Conservation (phyloP, 1,140 invertebrate genomes). For the Lordiphosa collinella region DNA sequence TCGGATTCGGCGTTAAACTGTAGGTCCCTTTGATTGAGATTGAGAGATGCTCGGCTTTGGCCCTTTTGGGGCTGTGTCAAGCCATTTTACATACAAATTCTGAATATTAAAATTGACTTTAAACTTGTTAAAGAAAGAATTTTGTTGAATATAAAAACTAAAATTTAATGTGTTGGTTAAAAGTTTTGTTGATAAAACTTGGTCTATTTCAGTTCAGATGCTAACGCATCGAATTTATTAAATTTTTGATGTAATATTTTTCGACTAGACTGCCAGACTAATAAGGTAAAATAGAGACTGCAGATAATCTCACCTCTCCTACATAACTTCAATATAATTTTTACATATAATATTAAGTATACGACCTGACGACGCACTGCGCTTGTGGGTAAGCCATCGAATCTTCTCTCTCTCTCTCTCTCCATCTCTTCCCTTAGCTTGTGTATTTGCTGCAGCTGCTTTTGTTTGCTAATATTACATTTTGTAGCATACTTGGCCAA, state of each 20-base stretch:
- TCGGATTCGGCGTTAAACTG: too few relatives aligned
- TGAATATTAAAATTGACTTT: too few relatives aligned
- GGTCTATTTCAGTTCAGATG: too few relatives aligned
- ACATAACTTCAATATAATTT: slow-evolving; percentile 70
- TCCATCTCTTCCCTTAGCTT: too few relatives aligned
- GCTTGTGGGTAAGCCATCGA: slow-evolving; percentile 37
- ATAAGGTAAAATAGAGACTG: slow-evolving; percentile 18
- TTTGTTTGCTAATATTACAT: slow-evolving; percentile 74
- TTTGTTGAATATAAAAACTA: too few relatives aligned
- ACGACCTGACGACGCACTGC: slow-evolving; percentile 52
- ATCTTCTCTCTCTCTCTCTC: slow-evolving; percentile 18
- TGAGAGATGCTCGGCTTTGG: too few relatives aligned
- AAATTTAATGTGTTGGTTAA: too few relatives aligned
- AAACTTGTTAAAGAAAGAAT: too few relatives aligned
- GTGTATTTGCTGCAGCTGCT: slow-evolving; percentile 44
- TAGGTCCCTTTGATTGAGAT: too few relatives aligned
- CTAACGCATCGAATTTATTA: slow-evolving; percentile 10
- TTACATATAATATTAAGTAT: slow-evolving; percentile 40
- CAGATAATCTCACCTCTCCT: slow-evolving; percentile 2
- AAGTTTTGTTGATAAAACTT: too few relatives aligned
- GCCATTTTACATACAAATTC: too few relatives aligned
- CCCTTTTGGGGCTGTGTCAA: too few relatives aligned
- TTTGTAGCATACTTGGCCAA: slow-evolving; percentile 29
- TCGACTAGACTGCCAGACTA: slow-evolving; percentile 37
- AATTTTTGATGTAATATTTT: slow-evolving; percentile 13